These are phyloP conservation scores for Hydractinia symbiolongicarpus DNA, from an alignment of 30 jellyfish, hydroid and myxozoan genomes.

Conservation along the genomic window DNA sequence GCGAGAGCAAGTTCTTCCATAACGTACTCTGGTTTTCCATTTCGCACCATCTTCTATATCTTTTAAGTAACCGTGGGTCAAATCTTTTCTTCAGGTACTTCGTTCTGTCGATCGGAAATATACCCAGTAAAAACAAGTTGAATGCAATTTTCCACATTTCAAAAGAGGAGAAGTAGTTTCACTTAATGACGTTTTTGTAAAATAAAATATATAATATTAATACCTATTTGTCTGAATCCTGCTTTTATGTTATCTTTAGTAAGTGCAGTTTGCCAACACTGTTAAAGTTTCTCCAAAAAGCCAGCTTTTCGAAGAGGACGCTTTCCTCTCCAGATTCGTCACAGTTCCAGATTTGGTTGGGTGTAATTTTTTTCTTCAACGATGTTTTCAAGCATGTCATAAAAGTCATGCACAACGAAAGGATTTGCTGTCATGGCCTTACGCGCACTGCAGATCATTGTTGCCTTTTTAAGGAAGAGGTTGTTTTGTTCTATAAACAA, in stretches of 20 bases:
- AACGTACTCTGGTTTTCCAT: conserved; percentile 25
- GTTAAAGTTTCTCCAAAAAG: conserved; percentile 19
- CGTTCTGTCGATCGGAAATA: conserved; percentile 29
- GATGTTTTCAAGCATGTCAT: background rate
- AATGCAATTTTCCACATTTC: background rate
- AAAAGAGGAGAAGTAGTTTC: background rate
- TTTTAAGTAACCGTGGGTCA: conserved; percentile 21
- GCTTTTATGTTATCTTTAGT: conserved; percentile 22
- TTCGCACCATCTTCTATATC: conserved; percentile 20
- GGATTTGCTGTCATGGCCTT: conserved; percentile 45
- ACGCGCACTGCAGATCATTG: conserved; percentile 31
- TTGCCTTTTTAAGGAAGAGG: conserved; percentile 18
- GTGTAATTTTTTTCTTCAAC: background rate
- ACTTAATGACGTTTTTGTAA: background rate
- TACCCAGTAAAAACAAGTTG: background rate
- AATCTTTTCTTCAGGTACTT: conserved; percentile 26
- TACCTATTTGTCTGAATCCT: conserved; percentile 21
- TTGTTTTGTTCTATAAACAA: conserved; percentile 9
- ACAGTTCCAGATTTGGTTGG: background rate
- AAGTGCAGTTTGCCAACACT: conserved; percentile 24
- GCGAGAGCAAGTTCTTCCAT: conserved; percentile 28
- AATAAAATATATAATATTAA: background rate
- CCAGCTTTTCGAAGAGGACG: conserved; percentile 14
- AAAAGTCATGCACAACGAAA: conserved; percentile 20
- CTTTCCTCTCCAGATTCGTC: background rate